Conservation (phyloP, 2,888 invertebrate species). For the Synergus japonicus region DNA sequence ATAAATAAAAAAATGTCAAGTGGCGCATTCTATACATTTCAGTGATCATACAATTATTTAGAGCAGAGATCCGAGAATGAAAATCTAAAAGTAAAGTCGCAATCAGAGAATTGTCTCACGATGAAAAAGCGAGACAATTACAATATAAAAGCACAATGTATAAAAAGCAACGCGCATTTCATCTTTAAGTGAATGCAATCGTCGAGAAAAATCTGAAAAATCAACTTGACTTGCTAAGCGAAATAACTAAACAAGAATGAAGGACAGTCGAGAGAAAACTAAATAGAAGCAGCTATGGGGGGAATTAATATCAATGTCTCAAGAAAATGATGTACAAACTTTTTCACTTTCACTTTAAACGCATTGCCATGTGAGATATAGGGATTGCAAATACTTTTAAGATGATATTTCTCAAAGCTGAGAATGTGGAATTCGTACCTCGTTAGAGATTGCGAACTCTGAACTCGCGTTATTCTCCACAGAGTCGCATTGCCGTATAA, state of each 20-base stretch:
- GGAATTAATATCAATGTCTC: constrained; percentile 51
- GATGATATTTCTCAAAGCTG: constrained; percentile 17
- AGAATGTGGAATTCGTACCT: constrained; percentile 57
- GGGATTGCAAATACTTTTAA: neutral
- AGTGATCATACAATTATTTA: neutral
- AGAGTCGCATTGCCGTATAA: constrained; percentile 24
- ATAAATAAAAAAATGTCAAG: too few species aligned
- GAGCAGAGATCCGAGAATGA: neutral
- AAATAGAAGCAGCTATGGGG: constrained; percentile 43
- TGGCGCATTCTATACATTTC: too few species aligned
- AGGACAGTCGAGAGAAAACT: neutral
- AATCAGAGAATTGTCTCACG: neutral
- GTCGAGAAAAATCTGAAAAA: neutral
- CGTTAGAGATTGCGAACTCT: constrained; percentile 56
- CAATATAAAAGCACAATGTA: neutral
- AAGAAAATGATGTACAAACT: constrained; percentile 64
- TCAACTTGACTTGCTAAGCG: neutral
- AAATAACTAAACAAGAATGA: neutral
- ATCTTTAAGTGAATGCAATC: neutral
- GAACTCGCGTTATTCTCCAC: constrained; percentile 23
- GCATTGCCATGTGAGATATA: constrained; percentile 40
- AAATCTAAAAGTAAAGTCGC: neutral
- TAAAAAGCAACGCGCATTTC: neutral
- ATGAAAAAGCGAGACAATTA: too few species aligned
- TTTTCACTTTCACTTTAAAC: constrained; percentile 63